These are phyloP conservation scores for Sisyra nigra DNA, from an alignment of 2,888 invertebrate species.

Conservation along the genomic window DNA sequence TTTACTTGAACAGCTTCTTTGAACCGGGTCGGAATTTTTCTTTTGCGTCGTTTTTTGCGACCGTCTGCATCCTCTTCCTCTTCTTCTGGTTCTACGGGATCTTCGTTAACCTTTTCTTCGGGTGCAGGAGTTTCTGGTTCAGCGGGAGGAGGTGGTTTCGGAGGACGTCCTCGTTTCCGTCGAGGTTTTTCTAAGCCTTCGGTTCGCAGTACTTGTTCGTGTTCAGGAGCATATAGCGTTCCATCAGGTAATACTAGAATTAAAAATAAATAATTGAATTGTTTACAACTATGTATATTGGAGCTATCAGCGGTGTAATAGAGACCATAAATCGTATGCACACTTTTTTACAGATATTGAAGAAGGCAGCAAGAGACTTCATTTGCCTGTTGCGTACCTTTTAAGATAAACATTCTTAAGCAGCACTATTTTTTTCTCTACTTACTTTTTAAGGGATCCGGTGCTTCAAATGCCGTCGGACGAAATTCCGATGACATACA, in stretches of 20 bases:
- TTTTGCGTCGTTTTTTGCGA: slow-evolving; percentile 36
- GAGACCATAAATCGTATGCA: background rate
- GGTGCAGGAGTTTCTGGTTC: slow-evolving; percentile 15
- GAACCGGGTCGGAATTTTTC: slow-evolving; percentile 46
- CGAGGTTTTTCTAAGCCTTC: slow-evolving; percentile 48
- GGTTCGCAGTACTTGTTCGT: slow-evolving; percentile 44
- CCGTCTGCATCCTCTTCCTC: slow-evolving; percentile 28
- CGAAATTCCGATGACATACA: too few species aligned
- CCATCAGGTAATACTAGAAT: slow-evolving; percentile 40
- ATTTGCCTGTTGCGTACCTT: too few species aligned
- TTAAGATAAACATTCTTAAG: too few species aligned
- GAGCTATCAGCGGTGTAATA: background rate
- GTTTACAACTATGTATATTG: too few species aligned
- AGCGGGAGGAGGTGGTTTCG: slow-evolving; percentile 32
- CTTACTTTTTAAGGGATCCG: too few species aligned
- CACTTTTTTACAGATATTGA: background rate
- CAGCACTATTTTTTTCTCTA: too few species aligned
- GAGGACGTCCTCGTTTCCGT: slow-evolving; percentile 52
- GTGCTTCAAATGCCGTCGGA: too few species aligned
- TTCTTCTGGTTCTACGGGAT: slow-evolving; percentile 15
- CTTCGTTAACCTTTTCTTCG: slow-evolving; percentile 13
- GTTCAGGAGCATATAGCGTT: slow-evolving; percentile 45
- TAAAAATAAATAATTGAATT: slow-evolving; percentile 6
- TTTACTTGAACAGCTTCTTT: slow-evolving; percentile 44
- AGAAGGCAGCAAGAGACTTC: background rate